Evolutionary conservation across 2,888 invertebrate genomes (phyloP).

Genomic region (Lepeophtheirus nordmannii): DNA sequence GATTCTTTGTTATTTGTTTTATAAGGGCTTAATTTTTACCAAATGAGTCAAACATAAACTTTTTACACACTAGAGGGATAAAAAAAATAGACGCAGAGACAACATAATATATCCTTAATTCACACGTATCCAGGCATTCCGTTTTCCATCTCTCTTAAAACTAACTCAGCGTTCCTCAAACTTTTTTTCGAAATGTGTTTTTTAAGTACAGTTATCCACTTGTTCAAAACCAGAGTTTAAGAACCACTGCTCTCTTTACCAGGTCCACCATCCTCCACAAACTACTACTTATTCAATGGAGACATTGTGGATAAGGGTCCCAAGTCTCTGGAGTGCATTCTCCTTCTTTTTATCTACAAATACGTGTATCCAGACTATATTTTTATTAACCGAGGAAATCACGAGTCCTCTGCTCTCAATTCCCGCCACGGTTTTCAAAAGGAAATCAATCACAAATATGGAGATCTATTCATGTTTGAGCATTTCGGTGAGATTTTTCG

Average conservation of each 20-base stretch:
- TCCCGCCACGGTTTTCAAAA: not conserved
- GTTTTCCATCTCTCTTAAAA: too few species aligned
- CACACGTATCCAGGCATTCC: too few species aligned
- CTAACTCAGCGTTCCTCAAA: too few species aligned
- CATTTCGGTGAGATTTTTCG: slow-evolving; percentile 4
- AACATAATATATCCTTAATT: too few species aligned
- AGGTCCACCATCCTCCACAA: slow-evolving; percentile 7
- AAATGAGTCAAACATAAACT: too few species aligned
- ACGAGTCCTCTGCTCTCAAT: slow-evolving; percentile 2
- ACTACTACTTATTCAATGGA: slow-evolving; percentile 19
- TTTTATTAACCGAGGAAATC: slow-evolving; percentile 6
- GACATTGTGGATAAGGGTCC: slow-evolving; percentile 17
- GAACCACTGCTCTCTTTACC: not conserved
- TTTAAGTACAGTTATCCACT: too few species aligned
- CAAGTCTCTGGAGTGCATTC: not conserved
- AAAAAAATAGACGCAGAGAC: too few species aligned
- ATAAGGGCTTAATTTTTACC: too few species aligned
- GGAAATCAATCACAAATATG: slow-evolving; percentile 1
- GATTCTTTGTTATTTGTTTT: too few species aligned
- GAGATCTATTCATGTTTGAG: slow-evolving; percentile 2
- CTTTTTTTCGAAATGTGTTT: too few species aligned
- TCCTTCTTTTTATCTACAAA: slow-evolving; percentile 7
- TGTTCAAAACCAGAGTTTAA: too few species aligned
- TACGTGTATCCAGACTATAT: not conserved
- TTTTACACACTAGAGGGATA: too few species aligned